Percentiles rank a stretch among this genome's conserved stretches.
phyloP scores from a whole-genome alignment of 1,140 invertebrate genomes.

The Anthonomus grandis region DNA sequence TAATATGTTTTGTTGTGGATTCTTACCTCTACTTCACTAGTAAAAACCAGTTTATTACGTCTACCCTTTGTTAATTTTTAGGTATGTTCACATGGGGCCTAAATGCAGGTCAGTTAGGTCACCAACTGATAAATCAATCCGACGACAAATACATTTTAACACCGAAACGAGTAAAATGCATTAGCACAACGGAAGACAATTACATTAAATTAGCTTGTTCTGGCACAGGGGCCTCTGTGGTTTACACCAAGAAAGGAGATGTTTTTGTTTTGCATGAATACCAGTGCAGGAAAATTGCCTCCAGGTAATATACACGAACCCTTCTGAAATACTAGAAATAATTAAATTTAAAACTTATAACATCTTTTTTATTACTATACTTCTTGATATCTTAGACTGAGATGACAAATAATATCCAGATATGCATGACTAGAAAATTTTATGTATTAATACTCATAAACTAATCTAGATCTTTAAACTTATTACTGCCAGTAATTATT shows the following conservation, averaged over 20 bases:
- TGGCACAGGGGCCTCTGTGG: conserved; percentile 66
- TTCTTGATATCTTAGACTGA: too few species aligned
- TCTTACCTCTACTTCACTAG: too few species aligned
- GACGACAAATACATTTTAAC: conserved; percentile 33
- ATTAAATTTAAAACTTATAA: too few species aligned
- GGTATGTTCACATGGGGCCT: conserved; percentile 15
- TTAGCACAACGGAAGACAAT: conserved; percentile 30
- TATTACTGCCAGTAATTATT: too few species aligned
- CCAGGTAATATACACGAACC: conserved; percentile 58
- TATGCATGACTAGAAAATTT: too few species aligned
- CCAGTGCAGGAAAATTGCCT: conserved; percentile 64
- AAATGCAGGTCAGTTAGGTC: conserved; percentile 17
- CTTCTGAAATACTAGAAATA: too few species aligned
- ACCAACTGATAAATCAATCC: conserved; percentile 38
- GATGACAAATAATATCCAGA: too few species aligned
- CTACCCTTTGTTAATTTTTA: conserved; percentile 40
- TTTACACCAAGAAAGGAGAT: conserved; percentile 62
- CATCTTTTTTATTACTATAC: too few species aligned
- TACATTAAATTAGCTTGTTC: conserved; percentile 52
- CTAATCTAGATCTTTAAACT: too few species aligned
- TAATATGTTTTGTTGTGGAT: too few species aligned
- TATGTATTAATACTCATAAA: too few species aligned
- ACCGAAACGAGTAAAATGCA: conserved; percentile 35
- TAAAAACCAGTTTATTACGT: background rate
- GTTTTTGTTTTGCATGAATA: conserved; percentile 70